Percentiles rank a stretch among this genome's conserved stretches.
phyloP scores from a whole-genome alignment of 2,113 vertebrate species.

The Zapornia atra region DNA sequence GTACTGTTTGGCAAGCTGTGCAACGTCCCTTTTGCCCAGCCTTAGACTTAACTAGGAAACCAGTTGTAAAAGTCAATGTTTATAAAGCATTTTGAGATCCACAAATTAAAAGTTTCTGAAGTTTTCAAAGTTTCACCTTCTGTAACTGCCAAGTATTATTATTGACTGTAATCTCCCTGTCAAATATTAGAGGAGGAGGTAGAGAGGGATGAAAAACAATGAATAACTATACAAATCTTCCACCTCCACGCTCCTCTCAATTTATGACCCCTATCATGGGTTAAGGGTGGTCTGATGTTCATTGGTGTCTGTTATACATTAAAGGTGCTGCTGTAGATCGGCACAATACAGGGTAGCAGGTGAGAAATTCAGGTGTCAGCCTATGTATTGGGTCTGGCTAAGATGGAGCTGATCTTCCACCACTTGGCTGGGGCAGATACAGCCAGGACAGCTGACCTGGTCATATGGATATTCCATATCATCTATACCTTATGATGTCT shows the following conservation, averaged over 20 bases:
- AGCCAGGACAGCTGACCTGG: too few species aligned
- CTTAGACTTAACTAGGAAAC: background rate
- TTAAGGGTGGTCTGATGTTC: background rate
- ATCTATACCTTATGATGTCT: too few species aligned
- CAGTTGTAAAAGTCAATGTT: background rate
- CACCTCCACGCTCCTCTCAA: background rate
- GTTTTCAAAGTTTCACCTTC: background rate
- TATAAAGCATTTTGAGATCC: background rate
- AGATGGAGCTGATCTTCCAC: too few species aligned
- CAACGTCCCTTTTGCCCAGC: background rate
- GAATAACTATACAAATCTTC: background rate
- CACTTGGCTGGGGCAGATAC: too few species aligned
- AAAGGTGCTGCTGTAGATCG: background rate
- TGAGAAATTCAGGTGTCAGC: background rate
- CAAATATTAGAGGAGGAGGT: background rate
- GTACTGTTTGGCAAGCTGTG: background rate
- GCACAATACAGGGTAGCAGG: background rate
- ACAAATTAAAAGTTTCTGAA: background rate
- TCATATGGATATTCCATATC: too few species aligned
- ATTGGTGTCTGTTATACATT: background rate
- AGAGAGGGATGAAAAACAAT: background rate
- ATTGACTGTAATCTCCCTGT: background rate
- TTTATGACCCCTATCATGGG: background rate
- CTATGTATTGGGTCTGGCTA: too few species aligned
- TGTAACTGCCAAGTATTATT: background rate